Conservation (phyloP, 2,888 invertebrate genomes). For the Ennomos quercinarius region DNA sequence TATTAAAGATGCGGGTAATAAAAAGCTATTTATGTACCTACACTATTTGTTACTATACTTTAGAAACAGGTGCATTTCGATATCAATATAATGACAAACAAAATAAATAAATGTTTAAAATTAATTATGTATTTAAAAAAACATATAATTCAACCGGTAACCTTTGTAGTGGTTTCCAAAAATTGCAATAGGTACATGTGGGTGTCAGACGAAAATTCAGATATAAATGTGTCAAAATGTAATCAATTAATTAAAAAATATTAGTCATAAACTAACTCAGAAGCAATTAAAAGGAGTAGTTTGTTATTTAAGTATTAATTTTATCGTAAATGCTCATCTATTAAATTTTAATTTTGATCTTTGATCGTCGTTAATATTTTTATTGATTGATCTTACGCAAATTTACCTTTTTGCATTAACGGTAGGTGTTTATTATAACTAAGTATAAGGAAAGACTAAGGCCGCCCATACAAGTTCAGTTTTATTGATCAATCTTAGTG, state of each 20-base stretch:
- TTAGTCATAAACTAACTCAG: conserved; percentile 30
- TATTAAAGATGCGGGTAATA: no score
- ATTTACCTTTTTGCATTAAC: no score
- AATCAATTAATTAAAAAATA: conserved; percentile 27
- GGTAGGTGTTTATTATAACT: no score
- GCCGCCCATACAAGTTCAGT: no score
- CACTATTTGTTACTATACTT: no score
- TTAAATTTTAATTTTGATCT: conserved; percentile 21
- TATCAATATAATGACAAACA: no score
- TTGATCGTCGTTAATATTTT: conserved; percentile 11
- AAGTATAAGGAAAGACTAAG: no score
- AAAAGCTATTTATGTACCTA: no score
- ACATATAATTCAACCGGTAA: conserved; percentile 16
- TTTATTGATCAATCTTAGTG: no score
- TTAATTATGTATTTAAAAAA: no score
- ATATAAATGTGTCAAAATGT: conserved; percentile 31
- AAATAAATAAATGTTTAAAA: not conserved
- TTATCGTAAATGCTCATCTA: conserved; percentile 26
- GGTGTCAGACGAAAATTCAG: conserved; percentile 20
- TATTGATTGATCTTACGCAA: not conserved
- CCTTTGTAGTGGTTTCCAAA: conserved; percentile 13
- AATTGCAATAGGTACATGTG: conserved; percentile 28
- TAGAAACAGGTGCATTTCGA: no score
- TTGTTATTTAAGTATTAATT: conserved; percentile 17
- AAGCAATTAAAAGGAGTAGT: conserved; percentile 26